Evolutionary conservation across 2,888 invertebrate species (phyloP).

Genomic region (Aleiodes alternator): DNA sequence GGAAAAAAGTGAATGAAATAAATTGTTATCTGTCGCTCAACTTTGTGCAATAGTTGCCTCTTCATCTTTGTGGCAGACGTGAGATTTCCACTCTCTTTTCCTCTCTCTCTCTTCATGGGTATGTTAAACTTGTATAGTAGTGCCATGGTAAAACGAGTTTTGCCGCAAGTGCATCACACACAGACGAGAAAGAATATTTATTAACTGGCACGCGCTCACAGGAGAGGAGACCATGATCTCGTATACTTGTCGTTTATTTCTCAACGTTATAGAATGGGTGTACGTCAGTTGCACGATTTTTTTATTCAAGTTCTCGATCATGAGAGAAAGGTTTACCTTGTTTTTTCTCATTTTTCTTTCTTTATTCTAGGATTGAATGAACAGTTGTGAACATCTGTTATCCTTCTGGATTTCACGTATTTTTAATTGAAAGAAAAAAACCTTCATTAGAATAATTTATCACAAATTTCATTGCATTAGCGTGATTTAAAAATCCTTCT

Average conservation of each 20-base stretch:
- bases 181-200: conserved; percentile 52
- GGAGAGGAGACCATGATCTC: conserved; percentile 41
- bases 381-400: conserved; percentile 21
- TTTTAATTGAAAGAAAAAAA: neutral
- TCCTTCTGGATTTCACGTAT: too few relatives aligned
- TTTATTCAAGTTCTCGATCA: conserved; percentile 23
- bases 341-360: neutral
- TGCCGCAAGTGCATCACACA: conserved; percentile 53
- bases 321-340: neutral
- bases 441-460: too few relatives aligned
- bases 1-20: too few relatives aligned
- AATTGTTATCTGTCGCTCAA: conserved; percentile 10
- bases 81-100: conserved; percentile 27
- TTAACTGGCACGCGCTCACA: conserved; percentile 56
- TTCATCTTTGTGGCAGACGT: conserved; percentile 28
- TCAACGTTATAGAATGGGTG: conserved; percentile 37
- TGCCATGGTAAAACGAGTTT: conserved; percentile 47
- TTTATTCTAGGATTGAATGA: neutral
- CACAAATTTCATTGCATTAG: neutral
- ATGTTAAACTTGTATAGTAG: conserved; percentile 21
- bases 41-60: conserved; percentile 14
- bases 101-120: conserved; percentile 16
- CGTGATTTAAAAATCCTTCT: conserved; percentile 1
- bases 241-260: conserved; percentile 41
- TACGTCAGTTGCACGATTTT: conserved; percentile 16